Conservation (phyloP, 37 sponge, comb jelly and placozoan species). For the Amphimedon queenslandica region DNA sequence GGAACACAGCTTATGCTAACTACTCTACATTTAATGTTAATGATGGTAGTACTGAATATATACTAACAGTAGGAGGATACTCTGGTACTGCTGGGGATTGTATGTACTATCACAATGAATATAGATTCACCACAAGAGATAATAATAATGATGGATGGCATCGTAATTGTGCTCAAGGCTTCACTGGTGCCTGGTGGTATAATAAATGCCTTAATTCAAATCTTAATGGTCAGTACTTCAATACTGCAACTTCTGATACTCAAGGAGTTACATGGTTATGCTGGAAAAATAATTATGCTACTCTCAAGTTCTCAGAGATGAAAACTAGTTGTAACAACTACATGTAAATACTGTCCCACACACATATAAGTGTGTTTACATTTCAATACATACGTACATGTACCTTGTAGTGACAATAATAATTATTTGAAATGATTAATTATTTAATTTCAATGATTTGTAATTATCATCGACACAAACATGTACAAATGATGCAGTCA, state of each 20-base stretch:
- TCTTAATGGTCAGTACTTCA: constrained; percentile 24
- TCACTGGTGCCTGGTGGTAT: constrained; percentile 27
- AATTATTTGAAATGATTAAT: too few species aligned
- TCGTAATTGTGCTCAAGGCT: constrained; percentile 1
- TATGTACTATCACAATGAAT: constrained; percentile 12
- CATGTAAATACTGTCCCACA: too few species aligned
- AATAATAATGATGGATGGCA: constrained; percentile 6
- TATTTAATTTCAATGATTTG: too few species aligned
- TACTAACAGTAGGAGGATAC: constrained; percentile 11
- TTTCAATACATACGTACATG: too few species aligned
- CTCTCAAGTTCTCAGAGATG: background rate
- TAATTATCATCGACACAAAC: too few species aligned
- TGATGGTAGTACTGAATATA: constrained; percentile 18
- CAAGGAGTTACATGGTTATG: background rate
- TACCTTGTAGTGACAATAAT: too few species aligned
- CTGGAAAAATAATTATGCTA: background rate
- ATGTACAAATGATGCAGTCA: too few species aligned
- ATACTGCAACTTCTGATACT: background rate
- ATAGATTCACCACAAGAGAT: constrained; percentile 19
- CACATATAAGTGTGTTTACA: too few species aligned
- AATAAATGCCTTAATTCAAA: constrained; percentile 4
- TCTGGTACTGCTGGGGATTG: constrained; percentile 14
- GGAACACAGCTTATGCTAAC: background rate
- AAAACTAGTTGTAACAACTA: too few species aligned
- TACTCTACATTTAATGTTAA: constrained; percentile 9